These are phyloP conservation scores for Caracal caracal DNA, from an alignment of 2,113 vertebrate species.

Conservation along the genomic window DNA sequence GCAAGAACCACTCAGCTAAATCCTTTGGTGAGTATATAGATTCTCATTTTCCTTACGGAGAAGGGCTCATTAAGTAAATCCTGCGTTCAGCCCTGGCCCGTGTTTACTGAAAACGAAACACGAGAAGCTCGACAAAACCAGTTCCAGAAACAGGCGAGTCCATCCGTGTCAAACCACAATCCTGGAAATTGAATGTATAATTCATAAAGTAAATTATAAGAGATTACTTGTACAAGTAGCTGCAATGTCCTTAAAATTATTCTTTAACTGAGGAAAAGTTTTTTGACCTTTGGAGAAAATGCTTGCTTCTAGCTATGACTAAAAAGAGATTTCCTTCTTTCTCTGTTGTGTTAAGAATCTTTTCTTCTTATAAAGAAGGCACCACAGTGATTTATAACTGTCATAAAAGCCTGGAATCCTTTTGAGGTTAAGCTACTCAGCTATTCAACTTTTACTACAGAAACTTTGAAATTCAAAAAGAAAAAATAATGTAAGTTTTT, in stretches of 20 bases:
- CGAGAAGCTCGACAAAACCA: constrained; percentile 62
- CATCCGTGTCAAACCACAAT: constrained; percentile 73
- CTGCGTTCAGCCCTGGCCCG: constrained; percentile 20
- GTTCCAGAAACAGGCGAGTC: constrained; percentile 54
- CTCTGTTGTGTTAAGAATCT: constrained; percentile 92
- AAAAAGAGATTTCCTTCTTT: constrained; percentile 91
- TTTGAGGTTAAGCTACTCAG: constrained; percentile 93
- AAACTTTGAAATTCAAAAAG: constrained; percentile 94
- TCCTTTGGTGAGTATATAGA: constrained; percentile 7
- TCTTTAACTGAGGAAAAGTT: constrained; percentile 91
- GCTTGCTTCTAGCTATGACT: constrained; percentile 92
- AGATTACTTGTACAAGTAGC: constrained; percentile 86
- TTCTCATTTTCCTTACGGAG: constrained; percentile 51
- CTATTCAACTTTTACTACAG: constrained; percentile 93
- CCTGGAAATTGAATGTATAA: constrained; percentile 83
- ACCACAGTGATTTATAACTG: constrained; percentile 92
- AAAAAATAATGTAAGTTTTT: constrained; percentile 94
- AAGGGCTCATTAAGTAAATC: constrained; percentile 72
- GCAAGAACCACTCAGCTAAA: constrained; percentile 48
- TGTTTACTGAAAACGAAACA: constrained; percentile 79
- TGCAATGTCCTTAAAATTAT: constrained; percentile 89
- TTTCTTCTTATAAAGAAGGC: constrained; percentile 93
- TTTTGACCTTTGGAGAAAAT: constrained; percentile 93
- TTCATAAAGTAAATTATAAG: constrained; percentile 85
- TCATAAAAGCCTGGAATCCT: constrained; percentile 92